Base-by-base conservation (phyloP, 1,140 invertebrate species). In the Zaprionus africanus region DNA sequence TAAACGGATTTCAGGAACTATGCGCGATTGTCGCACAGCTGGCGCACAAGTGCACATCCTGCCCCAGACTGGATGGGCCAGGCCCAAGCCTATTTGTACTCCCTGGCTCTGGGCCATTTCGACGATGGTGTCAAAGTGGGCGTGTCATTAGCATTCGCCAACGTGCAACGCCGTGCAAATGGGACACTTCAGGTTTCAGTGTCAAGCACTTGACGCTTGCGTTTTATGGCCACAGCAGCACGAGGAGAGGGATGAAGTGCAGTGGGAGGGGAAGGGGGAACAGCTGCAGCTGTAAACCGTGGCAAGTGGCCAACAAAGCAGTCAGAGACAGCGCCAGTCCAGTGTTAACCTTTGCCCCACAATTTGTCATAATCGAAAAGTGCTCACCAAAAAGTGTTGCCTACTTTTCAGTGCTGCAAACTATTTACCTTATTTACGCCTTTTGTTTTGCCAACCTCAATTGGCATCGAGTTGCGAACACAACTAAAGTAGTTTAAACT, bases 341-440 rank as follows among this genome's bases (percentile, higher is more conserved):
- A 22, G 49, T 62, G 41, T 57, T 62, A 24, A 59, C 49, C 22
- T 12, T 22, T 70, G 63, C 58, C 70, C 65, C 70, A 61, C 70
- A 88, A 87, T 87, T 88, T 84, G 66, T 87, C 84, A 84, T 90
- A 78, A 87, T 88, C 82, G 81, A 90, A 28, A 34, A 34, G 31
- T n/a, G 15, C 17, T 4, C n/a, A 7, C 7, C 28, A 24, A 53
- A 76, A 70, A 59, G 19, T 64, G 76, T 81, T 76, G 78, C 68
- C 63, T 79, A 43, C 82, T 77, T 75, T 54, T 43, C 43, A 67
- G 82, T 38, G 58, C 61, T 22, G 46, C 57, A 76, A 43, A 17
- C 41, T 5, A 17, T 22, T 19, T 24, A n/a, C 19, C 5, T 24
- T 12, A 51, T 51, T 51, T 51, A 51, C 17, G 46, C 19, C 17